A percentile compares a stretch with the other conserved stretches of the same genome.
Conservation (phyloP, 1,140 invertebrate genomes). For the Bombus picipes region DNA sequence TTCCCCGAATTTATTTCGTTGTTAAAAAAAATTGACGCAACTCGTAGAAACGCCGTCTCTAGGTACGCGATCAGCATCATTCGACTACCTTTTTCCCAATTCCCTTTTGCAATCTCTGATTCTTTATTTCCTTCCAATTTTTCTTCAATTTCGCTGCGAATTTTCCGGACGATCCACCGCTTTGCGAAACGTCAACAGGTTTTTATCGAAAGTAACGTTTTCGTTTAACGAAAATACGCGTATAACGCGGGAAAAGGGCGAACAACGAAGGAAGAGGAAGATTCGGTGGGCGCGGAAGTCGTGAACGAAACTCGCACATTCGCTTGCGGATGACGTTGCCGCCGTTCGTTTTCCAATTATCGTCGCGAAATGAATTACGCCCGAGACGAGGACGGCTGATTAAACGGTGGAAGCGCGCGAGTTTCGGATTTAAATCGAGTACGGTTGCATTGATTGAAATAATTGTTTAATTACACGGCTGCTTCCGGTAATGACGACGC, state of each 20-base stretch:
- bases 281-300: neutral
- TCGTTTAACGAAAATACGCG: neutral
- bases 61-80: too few species aligned
- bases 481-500: constrained; percentile 5
- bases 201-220: neutral
- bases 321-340: neutral
- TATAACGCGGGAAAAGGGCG: neutral
- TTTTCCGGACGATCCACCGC: neutral
- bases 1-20: too few species aligned
- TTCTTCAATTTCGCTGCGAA: too few species aligned
- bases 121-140: too few species aligned
- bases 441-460: constrained; percentile 20
- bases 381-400: constrained; percentile 15
- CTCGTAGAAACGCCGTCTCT: too few species aligned
- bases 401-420: constrained; percentile 23
- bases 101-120: too few species aligned
- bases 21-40: too few species aligned
- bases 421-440: constrained; percentile 32
- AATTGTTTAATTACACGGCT: constrained; percentile 44
- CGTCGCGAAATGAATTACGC: constrained; percentile 38
- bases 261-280: neutral
- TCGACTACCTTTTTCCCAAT: too few species aligned
- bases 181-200: neutral
- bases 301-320: neutral
- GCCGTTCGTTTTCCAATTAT: constrained; percentile 45